Base-by-base conservation (phyloP, 2,888 invertebrate species). In the Euplexia lucipara region DNA sequence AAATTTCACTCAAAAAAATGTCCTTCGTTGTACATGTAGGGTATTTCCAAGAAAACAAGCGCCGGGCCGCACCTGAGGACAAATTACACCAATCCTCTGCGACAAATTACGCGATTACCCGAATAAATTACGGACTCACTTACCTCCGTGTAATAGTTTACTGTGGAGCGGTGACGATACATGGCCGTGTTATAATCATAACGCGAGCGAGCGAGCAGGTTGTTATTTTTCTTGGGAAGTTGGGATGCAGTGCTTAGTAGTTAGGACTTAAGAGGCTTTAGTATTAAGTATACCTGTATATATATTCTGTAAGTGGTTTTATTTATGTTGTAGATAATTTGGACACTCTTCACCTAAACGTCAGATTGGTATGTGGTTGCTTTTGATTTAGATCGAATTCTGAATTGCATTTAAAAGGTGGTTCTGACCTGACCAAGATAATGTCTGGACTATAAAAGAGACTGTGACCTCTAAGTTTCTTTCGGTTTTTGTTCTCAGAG, bases 41-140 rank as follows among this genome's bases (percentile, higher is more conserved):
- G 68, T 75, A 81, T 75, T 79, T 70, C 69, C 59, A 60, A 75
- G 83, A 83, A 85, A 84, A 84, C 87, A 85, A 81, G 59, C 48
- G 73, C 61, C 73, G 63, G 61, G 75, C 78, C 83, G 81, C 88
- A 90, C 89, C 90, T 90, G 88, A 71, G 84, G 83, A 91, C 86
- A 88, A 88, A 91, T 91, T 85, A 86, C 83, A 83, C 81, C 90
- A 88, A 90, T 90, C 86, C 88, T 75, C 78, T 68, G 84, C 88
- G 90, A 91, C 90, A 91, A 90, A 91, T 91, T 88, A 89, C 90
- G 64, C 90, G 90, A 91, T 91, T 91, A 91, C 90, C 88, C 85
- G 88, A 89, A 91, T 90, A 91, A 90, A 91, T 91, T 90, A 91
- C 91, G 76, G 86, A 88, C 85, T 88, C 88, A 81, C 84, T 82